A percentile compares a stretch with the other conserved stretches of the same genome.
phyloP scores from a whole-genome alignment of 2,888 invertebrate genomes.

The Trimorus sp. region DNA sequence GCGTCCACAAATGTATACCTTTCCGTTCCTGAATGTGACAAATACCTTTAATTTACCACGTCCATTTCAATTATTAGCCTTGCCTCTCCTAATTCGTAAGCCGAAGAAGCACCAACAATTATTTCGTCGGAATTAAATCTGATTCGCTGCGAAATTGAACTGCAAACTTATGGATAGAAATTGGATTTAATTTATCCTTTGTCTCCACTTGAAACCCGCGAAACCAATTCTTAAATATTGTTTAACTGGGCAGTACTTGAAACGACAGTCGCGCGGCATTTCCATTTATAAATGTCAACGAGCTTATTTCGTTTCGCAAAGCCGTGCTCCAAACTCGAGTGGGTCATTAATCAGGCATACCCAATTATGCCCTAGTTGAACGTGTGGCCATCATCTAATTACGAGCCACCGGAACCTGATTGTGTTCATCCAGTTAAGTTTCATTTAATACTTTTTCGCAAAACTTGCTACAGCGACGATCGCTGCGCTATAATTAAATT shows the following conservation, averaged over 20 bases:
- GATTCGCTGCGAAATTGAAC: no score
- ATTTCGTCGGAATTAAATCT: no score
- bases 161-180: no score
- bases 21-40: no score
- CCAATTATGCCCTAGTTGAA: constrained; percentile 34
- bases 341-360: constrained; percentile 35
- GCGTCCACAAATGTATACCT: no score
- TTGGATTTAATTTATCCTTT: no score
- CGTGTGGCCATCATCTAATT: constrained; percentile 35
- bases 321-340: constrained; percentile 21
- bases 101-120: no score
- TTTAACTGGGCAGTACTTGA: background rate
- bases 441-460: constrained; percentile 18
- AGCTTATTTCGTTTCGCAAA: constrained; percentile 3
- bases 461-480: background rate
- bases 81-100: no score
- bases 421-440: constrained; percentile 4
- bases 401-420: background rate
- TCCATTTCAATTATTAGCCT: no score
- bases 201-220: background rate
- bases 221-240: constrained; percentile 1
- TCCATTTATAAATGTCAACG: constrained; percentile 12
- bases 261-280: background rate
- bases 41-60: no score
- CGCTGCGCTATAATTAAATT: constrained; percentile 15